Conservation (phyloP, 2,888 invertebrate species). For the Branchellion lobata region DNA sequence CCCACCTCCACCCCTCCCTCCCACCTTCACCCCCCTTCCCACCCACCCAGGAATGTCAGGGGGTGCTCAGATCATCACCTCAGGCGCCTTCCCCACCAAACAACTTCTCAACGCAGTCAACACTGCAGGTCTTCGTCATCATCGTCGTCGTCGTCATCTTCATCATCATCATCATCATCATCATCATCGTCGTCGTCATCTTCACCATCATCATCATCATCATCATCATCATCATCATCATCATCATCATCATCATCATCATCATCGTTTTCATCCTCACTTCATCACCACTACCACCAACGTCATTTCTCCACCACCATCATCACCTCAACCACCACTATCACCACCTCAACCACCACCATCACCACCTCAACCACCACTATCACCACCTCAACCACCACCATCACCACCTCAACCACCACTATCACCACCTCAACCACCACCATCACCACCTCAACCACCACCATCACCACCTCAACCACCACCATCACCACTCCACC, state of each 20-base stretch:
- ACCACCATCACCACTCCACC: slow-evolving; percentile 54
- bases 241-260: too few relatives aligned
- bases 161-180: slow-evolving; percentile 4
- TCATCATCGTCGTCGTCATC: too few relatives aligned
- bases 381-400: too few relatives aligned
- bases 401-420: not conserved
- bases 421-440: too few relatives aligned
- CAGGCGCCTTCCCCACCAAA: slow-evolving; percentile 48
- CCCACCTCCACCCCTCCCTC: too few relatives aligned
- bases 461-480: not conserved
- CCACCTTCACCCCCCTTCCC: too few relatives aligned
- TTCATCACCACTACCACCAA: not conserved
- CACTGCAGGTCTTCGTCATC: slow-evolving; percentile 42
- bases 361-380: not conserved
- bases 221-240: not conserved
- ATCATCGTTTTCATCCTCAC: too few relatives aligned
- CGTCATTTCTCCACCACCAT: slow-evolving; percentile 55
- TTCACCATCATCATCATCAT: slow-evolving; percentile 1
- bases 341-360: not conserved
- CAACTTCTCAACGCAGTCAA: slow-evolving; percentile 52
- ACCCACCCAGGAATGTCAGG: slow-evolving; percentile 46
- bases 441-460: not conserved
- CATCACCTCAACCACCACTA: slow-evolving; percentile 28
- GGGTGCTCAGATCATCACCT: slow-evolving; percentile 49
- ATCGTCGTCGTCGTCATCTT: slow-evolving; percentile 5